Conservation (phyloP, 2,888 invertebrate species). For the Athripsodes cinereus region DNA sequence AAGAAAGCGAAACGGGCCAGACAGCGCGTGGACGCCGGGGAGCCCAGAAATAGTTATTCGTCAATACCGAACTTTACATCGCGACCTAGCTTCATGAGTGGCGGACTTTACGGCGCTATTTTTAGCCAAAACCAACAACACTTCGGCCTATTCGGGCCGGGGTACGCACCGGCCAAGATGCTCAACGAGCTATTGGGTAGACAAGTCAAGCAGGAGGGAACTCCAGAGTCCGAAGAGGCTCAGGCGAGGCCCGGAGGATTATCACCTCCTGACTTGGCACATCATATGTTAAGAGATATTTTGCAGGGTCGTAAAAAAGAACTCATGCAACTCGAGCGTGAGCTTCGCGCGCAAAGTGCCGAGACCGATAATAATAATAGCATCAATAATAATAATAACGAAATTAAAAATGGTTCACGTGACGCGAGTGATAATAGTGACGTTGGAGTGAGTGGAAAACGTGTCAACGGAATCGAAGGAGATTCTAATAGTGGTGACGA, state of each 20-base stretch:
- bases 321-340: slow-evolving; percentile 65
- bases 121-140: slow-evolving; percentile 73
- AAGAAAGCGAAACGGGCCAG: slow-evolving; percentile 91
- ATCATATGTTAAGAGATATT: slow-evolving; percentile 86
- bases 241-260: slow-evolving; percentile 41
- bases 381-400: slow-evolving; percentile 49
- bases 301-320: slow-evolving; percentile 84
- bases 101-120: slow-evolving; percentile 83
- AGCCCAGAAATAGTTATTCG: slow-evolving; percentile 89
- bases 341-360: slow-evolving; percentile 42
- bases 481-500: slow-evolving; percentile 31
- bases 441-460: slow-evolving; percentile 37
- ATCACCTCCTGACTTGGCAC: slow-evolving; percentile 57
- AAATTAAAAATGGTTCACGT: slow-evolving; percentile 40
- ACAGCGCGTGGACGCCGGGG: slow-evolving; percentile 95
- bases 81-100: slow-evolving; percentile 76
- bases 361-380: slow-evolving; percentile 54
- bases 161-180: slow-evolving; percentile 86
- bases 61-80: slow-evolving; percentile 71
- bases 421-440: slow-evolving; percentile 47
- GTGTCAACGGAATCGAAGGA: slow-evolving; percentile 27
- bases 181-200: slow-evolving; percentile 83
- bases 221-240: slow-evolving; percentile 30
- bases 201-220: slow-evolving; percentile 63
- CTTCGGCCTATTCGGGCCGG: slow-evolving; percentile 77